Base-by-base conservation (phyloP, 2,797 vertebrate genomes). In the Danio jaintianensis region DNA sequence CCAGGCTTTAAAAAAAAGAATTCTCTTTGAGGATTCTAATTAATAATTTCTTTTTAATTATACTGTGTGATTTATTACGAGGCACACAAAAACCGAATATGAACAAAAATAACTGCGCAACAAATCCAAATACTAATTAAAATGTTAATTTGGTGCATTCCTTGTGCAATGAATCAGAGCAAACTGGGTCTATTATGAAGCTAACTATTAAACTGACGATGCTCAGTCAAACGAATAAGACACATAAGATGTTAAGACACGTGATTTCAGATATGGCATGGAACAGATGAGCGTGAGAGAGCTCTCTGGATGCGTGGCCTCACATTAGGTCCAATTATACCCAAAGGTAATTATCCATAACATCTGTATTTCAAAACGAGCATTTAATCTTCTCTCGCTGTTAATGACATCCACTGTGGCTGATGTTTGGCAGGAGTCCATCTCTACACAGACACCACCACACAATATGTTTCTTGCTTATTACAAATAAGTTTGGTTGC, bases 271-370 rank as follows among this genome's bases (percentile, higher is more conserved):
- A 4, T 66, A 52, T 48, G 61, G 43, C 29, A 20, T 12, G 64
- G 63, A 64, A 52, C 47, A 63, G 42, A 80, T 67, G 78, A 45
- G 59, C 2, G 4, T 10, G 22, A 38, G 55, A 9, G 50, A 58
- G 42, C 42, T 67, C 42, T 66, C 48, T 50, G 66, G 8, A 61
- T 69, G 45, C 20, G 45, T 48, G 43, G 48, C 66, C 71, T 74
- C 52, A 48, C 16, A 58, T 68, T 74, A 73, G 62, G 43, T 20
- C 15, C 62, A 52, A 22, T 53, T 82, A 67, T 61, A 69, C 81
- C 50, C 76, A 69, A 45, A 68, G 70, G 81, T 79, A 79, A 83
- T 79, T 69, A 75, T 69, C 67, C 73, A 69, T 62, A 80, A 79
- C 76, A 79, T 80, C 66, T 73, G 70, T 77, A 79, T 72, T 62